phyloP scores from a whole-genome alignment of 2,113 vertebrate species.

The Plecturocebus donacophilus region DNA sequence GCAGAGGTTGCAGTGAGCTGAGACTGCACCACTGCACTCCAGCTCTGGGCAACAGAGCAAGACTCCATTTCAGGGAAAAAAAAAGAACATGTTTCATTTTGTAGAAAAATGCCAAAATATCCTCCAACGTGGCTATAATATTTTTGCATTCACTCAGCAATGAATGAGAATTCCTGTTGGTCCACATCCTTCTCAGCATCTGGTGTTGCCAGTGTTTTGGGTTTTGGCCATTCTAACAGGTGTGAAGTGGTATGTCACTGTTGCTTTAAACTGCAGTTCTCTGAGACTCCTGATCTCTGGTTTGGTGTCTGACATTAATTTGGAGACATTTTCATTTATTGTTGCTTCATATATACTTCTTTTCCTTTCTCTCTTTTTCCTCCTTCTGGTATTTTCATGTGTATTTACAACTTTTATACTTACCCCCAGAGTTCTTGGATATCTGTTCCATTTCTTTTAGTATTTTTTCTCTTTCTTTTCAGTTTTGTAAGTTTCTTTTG shows the following conservation, averaged over 20 bases:
- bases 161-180: not conserved
- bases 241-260: not conserved
- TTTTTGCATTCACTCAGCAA: accelerated
- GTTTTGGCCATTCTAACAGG: not conserved
- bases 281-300: not conserved
- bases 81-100: not conserved
- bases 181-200: accelerated
- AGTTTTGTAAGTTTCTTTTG: not conserved
- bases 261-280: not conserved
- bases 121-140: accelerated
- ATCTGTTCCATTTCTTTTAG: not conserved
- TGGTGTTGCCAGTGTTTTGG: not conserved
- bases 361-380: too few species aligned
- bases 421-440: not conserved
- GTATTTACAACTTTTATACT: not conserved
- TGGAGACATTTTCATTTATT: too few species aligned
- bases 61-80: too few species aligned
- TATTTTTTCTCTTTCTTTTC: not conserved
- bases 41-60: too few species aligned
- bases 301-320: too few species aligned
- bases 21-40: too few species aligned
- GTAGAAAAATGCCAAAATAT: too few species aligned
- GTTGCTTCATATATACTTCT: too few species aligned
- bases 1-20: too few species aligned
- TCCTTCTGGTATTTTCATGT: not conserved